phyloP scores from a whole-genome alignment of 2,797 vertebrate species.

The Lophius americanus region DNA sequence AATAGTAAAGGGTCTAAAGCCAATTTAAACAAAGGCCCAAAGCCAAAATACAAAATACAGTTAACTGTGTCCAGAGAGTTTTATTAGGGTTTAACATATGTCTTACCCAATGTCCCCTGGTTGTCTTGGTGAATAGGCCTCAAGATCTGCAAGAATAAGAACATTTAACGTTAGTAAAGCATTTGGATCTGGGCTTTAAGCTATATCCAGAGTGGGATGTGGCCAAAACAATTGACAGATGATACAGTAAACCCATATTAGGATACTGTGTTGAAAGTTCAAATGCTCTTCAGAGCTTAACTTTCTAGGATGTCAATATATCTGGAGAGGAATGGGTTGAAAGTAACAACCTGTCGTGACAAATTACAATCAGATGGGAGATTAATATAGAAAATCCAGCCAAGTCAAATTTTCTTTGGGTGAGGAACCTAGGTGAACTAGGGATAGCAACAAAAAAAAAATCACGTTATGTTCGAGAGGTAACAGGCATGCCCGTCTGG shows the following conservation, averaged over 20 bases:
- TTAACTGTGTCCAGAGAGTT: not conserved
- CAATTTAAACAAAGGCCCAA: too few relatives aligned
- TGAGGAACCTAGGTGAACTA: constrained; percentile 14
- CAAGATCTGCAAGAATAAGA: constrained; percentile 85
- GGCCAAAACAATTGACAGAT: not conserved
- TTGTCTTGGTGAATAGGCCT: constrained; percentile 90
- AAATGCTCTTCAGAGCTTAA: not conserved
- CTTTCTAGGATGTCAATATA: not conserved
- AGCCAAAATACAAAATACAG: too few relatives aligned
- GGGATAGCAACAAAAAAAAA: not conserved
- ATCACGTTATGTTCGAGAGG: not conserved
- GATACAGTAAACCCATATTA: not conserved
- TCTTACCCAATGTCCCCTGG: constrained; percentile 85
- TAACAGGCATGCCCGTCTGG: not conserved
- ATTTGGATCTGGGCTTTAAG: constrained; percentile 1
- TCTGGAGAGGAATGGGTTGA: not conserved
- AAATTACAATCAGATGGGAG: constrained; percentile 30
- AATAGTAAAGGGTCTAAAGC: too few relatives aligned
- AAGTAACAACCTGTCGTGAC: constrained; percentile 46
- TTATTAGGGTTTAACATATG: not conserved
- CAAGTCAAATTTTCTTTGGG: constrained; percentile 10
- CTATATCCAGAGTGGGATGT: not conserved
- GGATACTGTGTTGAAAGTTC: not conserved
- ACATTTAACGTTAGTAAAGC: constrained; percentile 35
- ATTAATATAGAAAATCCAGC: constrained; percentile 22